Evolutionary conservation across 64 coral and sea anemone species (phyloP), one percentile per base, ranked within the genome.

Genomic region (Porites australiensis): DNA sequence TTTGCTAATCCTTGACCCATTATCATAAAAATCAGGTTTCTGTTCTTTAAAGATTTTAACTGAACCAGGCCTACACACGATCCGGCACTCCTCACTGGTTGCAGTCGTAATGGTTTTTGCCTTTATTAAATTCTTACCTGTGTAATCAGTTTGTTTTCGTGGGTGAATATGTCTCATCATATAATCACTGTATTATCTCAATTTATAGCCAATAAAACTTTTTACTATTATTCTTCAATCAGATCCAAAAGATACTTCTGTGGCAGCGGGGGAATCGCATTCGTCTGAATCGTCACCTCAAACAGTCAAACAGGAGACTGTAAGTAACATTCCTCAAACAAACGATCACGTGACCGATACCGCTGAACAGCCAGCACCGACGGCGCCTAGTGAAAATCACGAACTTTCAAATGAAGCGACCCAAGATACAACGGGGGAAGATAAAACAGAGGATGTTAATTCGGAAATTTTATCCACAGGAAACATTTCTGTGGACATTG

Each of bases 331-430:
- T 18, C 22, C 23, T 5, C 61, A 84, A 49, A 68, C 81, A 63
- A 59, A 43, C 22, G 18, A 11, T 21, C 54, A 60, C 22, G 54
- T 61, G 61, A 84, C 61, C 16, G 72, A 76, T 76, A 76, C 73
- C 61, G 62, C 81, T 84, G 81, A 84, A 68, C 81, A 84, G 81
- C 81, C 63, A 84, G 61, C 63, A 67, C 69, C 63, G 10, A 23
- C 81, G 16, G 81, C 81, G 69, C 81, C 81, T 65, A 84, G 81
- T 10, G 81, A 84, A 84, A 84, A 68, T 45, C 81, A 51, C 18
- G 44, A 68, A 50, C 10, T 21, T 8, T 48, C 73, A 50, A 76
- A 50, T 76, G 73, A 76, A n/a, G 47, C 37, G 54, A 12, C 4
- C 73, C 46, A 76, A 76, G 73, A 71, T 21, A 74, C 13, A 47